These are phyloP conservation scores for Camponotus vicinus DNA, from an alignment of 1,140 invertebrate species.

Conservation along the genomic window DNA sequence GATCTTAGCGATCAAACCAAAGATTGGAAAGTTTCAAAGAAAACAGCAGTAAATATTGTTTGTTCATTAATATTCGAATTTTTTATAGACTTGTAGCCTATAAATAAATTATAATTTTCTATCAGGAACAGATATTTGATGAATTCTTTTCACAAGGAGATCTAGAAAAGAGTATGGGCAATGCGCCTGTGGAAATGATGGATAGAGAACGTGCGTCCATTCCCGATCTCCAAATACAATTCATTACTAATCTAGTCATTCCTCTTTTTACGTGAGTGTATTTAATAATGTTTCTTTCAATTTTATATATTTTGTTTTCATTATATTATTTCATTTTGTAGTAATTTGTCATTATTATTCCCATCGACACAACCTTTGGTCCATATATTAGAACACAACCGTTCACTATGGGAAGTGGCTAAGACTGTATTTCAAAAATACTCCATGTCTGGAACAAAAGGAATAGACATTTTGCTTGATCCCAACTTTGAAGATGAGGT, in stretches of 20 bases:
- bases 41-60: slow-evolving; percentile 87
- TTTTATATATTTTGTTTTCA: not conserved
- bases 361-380: slow-evolving; percentile 72
- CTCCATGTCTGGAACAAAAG: slow-evolving; percentile 72
- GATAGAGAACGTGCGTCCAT: slow-evolving; percentile 94
- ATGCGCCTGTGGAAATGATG: slow-evolving; percentile 92
- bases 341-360: slow-evolving; percentile 83
- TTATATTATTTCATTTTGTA: slow-evolving; percentile 70
- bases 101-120: slow-evolving; percentile 56
- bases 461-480: slow-evolving; percentile 77
- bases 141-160: slow-evolving; percentile 97
- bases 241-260: slow-evolving; percentile 87
- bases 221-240: slow-evolving; percentile 93
- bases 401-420: slow-evolving; percentile 75
- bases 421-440: slow-evolving; percentile 76
- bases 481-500: slow-evolving; percentile 77
- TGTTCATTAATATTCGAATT: not conserved
- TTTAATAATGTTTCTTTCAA: not conserved
- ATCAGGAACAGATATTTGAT: slow-evolving; percentile 91
- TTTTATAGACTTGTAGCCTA: not conserved
- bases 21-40: slow-evolving; percentile 89
- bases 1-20: slow-evolving; percentile 96
- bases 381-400: slow-evolving; percentile 76
- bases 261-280: slow-evolving; percentile 83
- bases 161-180: slow-evolving; percentile 93